Evolutionary conservation across 1,140 invertebrate genomes (phyloP).

Genomic region (Drosophila miranda): DNA sequence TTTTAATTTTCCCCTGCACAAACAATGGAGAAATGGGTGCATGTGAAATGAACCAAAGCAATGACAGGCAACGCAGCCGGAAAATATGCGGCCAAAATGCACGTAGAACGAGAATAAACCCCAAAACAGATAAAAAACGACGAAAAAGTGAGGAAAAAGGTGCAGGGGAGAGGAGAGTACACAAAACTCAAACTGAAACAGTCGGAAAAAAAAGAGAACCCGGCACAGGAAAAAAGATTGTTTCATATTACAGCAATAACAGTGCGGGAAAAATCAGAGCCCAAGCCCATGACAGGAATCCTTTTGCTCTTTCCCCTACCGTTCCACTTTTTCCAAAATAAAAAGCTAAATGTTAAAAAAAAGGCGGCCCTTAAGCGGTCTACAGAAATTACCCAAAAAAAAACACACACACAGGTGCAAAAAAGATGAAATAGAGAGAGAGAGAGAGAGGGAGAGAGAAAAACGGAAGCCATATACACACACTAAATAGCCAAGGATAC

Average conservation of each 20-base stretch:
- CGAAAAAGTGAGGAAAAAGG: conserved; percentile 3
- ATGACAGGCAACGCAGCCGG: conserved; percentile 47
- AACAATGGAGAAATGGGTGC: conserved; percentile 68
- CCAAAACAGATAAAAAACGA: conserved; percentile 15
- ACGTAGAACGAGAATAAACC: conserved; percentile 34
- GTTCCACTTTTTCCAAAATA: conserved; percentile 14
- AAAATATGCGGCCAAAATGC: conserved; percentile 71
- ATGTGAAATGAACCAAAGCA: conserved; percentile 72
- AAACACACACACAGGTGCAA: conserved; percentile 37
- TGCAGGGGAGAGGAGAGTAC: too few species aligned
- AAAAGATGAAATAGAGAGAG: conserved; percentile 1
- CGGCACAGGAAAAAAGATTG: conserved; percentile 34
- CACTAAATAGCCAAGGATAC: conserved; percentile 65
- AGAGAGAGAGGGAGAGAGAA: background rate
- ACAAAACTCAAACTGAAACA: conserved; percentile 12
- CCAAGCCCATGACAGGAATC: conserved; percentile 55
- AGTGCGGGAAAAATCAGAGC: conserved; percentile 64
- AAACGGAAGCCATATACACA: conserved; percentile 33
- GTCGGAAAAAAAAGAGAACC: background rate
- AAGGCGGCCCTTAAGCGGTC: conserved; percentile 32
- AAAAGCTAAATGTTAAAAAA: conserved; percentile 25
- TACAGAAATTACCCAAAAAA: conserved; percentile 46
- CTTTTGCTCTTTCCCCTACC: conserved; percentile 12
- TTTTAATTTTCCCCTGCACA: conserved; percentile 68
- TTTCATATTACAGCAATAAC: conserved; percentile 77